Conservation (phyloP, 2,797 vertebrate genomes). For the Sebastes kiyomatsui region DNA sequence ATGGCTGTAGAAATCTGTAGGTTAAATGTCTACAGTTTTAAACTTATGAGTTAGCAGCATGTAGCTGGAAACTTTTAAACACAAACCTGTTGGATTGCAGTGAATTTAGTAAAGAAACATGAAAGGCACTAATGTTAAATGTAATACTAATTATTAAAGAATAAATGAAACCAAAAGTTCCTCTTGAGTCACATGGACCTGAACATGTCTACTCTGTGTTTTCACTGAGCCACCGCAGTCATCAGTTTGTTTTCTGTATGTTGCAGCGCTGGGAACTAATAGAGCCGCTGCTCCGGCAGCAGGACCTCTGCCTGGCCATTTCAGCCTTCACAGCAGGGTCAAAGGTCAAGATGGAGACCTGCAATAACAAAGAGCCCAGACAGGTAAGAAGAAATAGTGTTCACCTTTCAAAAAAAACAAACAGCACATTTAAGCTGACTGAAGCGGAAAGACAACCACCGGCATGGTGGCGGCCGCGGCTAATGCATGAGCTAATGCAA, state of each 20-base stretch:
- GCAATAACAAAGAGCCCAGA: slow-evolving; percentile 92
- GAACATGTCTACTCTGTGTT: neutral
- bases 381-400: slow-evolving; percentile 82
- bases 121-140: neutral
- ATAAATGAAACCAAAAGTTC: neutral
- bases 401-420: neutral
- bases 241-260: neutral
- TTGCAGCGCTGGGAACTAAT: slow-evolving; percentile 92
- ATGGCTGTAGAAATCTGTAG: neutral
- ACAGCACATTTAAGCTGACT: neutral
- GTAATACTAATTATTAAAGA: neutral
- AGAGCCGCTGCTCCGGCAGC: slow-evolving; percentile 93
- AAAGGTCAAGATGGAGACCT: slow-evolving; percentile 90
- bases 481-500: no score
- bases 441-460: no score
- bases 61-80: neutral
- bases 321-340: slow-evolving; percentile 89
- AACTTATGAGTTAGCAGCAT: no score
- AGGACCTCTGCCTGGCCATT: slow-evolving; percentile 93
- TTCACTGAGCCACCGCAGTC: neutral
- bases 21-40: neutral
- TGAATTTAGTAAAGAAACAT: neutral
- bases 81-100: neutral
- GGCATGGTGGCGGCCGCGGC: no score
- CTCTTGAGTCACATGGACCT: no score